Conservation (phyloP, 2,888 invertebrate genomes). For the Pyrochroa serraticornis region DNA sequence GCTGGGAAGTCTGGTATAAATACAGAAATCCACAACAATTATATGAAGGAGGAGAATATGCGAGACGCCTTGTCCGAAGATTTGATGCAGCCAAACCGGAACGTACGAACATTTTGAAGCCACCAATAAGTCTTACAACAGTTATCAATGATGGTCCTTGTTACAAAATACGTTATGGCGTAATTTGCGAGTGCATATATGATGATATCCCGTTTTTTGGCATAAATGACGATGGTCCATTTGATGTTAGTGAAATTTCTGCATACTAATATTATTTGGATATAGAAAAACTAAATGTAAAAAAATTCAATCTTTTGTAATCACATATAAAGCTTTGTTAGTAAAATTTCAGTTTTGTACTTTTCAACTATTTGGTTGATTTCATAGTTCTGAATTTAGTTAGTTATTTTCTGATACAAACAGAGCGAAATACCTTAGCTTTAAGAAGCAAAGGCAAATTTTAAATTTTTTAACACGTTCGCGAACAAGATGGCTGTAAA, state of each 20-base stretch:
- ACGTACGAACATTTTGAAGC: no score
- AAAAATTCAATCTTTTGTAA: conserved; percentile 4
- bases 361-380: conserved; percentile 3
- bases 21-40: no score
- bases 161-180: conserved; percentile 10
- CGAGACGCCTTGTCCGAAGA: no score
- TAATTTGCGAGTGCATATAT: conserved; percentile 16
- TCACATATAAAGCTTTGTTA: conserved; percentile 3
- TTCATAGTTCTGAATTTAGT: conserved; percentile 5
- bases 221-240: conserved; percentile 17
- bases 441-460: conserved; percentile 10
- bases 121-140: no score
- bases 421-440: conserved; percentile 9
- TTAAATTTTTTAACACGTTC: conserved; percentile 7
- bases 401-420: conserved; percentile 10
- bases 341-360: conserved; percentile 1
- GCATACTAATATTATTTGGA: conserved; percentile 3
- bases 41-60: no score
- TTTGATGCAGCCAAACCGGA: no score
- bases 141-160: no score
- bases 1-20: no score
- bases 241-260: conserved; percentile 21
- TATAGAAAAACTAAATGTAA: conserved; percentile 1
- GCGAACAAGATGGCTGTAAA: conserved; percentile 8
- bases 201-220: conserved; percentile 24